A percentile compares a stretch with the other conserved stretches of the same genome.
These are phyloP conservation scores for Clarias batrachus DNA, from an alignment of 2,113 vertebrate genomes.

Conservation along the genomic window DNA sequence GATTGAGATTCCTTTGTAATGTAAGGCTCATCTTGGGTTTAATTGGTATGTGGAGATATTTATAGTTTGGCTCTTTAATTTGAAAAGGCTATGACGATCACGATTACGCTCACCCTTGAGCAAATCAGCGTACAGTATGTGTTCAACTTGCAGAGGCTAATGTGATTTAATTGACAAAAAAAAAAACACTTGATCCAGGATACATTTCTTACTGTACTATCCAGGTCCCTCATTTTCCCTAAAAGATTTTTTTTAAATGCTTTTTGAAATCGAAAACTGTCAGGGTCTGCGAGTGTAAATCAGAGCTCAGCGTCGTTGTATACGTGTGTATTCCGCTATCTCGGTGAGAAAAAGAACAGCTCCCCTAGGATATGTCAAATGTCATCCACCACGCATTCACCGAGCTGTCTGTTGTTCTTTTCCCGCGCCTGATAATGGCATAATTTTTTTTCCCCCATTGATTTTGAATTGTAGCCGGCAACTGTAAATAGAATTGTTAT, in stretches of 20 bases:
- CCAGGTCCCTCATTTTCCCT: neutral
- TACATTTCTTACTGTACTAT: neutral
- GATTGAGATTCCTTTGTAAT: neutral
- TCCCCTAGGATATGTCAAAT: slow-evolving; percentile 68
- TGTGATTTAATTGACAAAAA: neutral
- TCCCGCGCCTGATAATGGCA: slow-evolving; percentile 67
- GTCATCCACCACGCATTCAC: slow-evolving; percentile 63
- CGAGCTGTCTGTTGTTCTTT: slow-evolving; percentile 64
- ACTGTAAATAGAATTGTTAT: slow-evolving; percentile 72
- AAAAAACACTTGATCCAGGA: neutral
- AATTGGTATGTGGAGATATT: neutral
- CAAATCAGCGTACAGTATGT: neutral
- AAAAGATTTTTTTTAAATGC: neutral
- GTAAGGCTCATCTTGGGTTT: neutral
- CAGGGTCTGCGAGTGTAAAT: too few relatives aligned
- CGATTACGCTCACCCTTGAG: neutral
- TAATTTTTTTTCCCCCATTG: slow-evolving; percentile 58
- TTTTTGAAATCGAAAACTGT: neutral
- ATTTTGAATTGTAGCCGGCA: slow-evolving; percentile 67
- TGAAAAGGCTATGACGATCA: neutral
- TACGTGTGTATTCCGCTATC: slow-evolving; percentile 50
- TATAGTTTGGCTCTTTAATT: neutral
- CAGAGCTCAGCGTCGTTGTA: slow-evolving; percentile 40
- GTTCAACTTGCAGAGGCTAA: neutral
- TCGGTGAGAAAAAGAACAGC: slow-evolving; percentile 63